Conservation (phyloP, 2,888 invertebrate genomes). For the Cryptophagus acutangulus region DNA sequence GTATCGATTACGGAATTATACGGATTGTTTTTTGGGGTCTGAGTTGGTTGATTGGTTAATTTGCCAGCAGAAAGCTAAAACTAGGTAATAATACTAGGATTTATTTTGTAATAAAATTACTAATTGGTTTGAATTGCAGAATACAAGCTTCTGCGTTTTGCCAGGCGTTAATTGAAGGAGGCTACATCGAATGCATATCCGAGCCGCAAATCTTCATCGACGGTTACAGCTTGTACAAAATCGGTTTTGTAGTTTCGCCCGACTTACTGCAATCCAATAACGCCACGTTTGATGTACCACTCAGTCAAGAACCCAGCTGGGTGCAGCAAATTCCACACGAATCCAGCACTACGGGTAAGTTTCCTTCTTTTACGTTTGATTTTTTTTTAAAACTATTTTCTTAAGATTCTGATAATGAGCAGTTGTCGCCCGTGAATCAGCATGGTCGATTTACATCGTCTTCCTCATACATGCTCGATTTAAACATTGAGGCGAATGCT, state of each 20-base stretch:
- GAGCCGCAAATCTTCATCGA: conserved; percentile 53
- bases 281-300: conserved; percentile 41
- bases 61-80: conserved; percentile 68
- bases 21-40: conserved; percentile 71
- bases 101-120: neutral
- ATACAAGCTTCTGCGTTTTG: conserved; percentile 73
- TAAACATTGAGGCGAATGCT: conserved; percentile 61
- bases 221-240: conserved; percentile 49
- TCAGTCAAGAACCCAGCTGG: conserved; percentile 59
- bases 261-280: conserved; percentile 35
- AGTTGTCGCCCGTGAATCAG: conserved; percentile 37
- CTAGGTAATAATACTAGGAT: conserved; percentile 49
- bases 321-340: conserved; percentile 47
- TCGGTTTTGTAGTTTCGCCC: conserved; percentile 41
- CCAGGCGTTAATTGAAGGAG: conserved; percentile 71
- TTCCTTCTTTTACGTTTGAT: neutral
- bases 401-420: conserved; percentile 49
- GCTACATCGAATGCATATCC: conserved; percentile 64
- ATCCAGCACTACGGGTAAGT: conserved; percentile 33
- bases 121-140: conserved; percentile 45
- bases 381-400: conserved; percentile 14
- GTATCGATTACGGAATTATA: conserved; percentile 68
- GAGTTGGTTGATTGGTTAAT: conserved; percentile 82
- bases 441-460: conserved; percentile 43
- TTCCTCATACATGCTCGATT: conserved; percentile 56